Percentiles rank a stretch among this genome's conserved stretches.
These are phyloP conservation scores for Dermatemys mawii DNA, from an alignment of 2,113 vertebrate species.

Conservation along the genomic window DNA sequence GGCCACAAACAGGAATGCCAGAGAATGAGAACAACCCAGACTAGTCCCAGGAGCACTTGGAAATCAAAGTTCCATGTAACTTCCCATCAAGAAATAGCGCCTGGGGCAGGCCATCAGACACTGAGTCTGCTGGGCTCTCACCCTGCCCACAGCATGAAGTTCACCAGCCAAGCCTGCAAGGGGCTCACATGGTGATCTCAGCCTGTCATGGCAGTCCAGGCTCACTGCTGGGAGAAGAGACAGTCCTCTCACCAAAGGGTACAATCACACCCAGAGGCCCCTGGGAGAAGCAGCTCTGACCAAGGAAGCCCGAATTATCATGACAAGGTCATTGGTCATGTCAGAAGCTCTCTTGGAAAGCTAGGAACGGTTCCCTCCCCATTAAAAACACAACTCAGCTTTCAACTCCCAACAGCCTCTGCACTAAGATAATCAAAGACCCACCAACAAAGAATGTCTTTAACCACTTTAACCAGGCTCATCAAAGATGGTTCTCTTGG, in stretches of 20 bases:
- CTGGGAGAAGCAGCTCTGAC: neutral
- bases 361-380: neutral
- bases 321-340: neutral
- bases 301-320: neutral
- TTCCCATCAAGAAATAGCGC: neutral
- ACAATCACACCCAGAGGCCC: neutral
- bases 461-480: neutral
- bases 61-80: neutral
- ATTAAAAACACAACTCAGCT: neutral
- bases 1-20: neutral
- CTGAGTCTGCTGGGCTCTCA: neutral
- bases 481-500: neutral
- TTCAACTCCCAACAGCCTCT: no score
- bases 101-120: neutral
- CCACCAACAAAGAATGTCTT: no score
- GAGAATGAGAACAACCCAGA: neutral
- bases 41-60: neutral
- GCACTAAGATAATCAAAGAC: no score
- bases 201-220: neutral
- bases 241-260: neutral
- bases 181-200: neutral
- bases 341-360: neutral
- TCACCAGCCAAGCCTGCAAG: neutral
- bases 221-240: neutral
- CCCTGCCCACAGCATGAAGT: neutral